These are phyloP conservation scores for Selenia dentaria DNA, from an alignment of 2,888 invertebrate species.

Conservation along the genomic window DNA sequence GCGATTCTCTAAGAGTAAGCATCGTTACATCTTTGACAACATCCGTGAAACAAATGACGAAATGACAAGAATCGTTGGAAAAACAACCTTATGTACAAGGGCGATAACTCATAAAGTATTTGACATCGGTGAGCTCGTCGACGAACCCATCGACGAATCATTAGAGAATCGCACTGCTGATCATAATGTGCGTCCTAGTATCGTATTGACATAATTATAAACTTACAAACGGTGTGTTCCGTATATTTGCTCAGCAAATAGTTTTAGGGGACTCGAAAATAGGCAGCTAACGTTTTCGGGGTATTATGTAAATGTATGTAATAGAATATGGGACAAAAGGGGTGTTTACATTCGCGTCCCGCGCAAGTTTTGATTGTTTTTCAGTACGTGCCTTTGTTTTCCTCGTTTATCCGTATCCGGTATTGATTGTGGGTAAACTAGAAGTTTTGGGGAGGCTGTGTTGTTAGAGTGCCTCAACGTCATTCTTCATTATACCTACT, in stretches of 20 bases:
- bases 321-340: slow-evolving; percentile 32
- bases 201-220: too few species aligned
- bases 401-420: slow-evolving; percentile 7
- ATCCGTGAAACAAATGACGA: too few species aligned
- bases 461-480: not conserved
- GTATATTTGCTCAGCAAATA: slow-evolving; percentile 35
- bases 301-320: slow-evolving; percentile 34
- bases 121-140: too few species aligned
- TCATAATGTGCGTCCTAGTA: too few species aligned
- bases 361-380: slow-evolving; percentile 36
- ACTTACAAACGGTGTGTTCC: too few species aligned
- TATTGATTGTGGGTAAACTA: slow-evolving; percentile 13
- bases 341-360: slow-evolving; percentile 31
- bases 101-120: too few species aligned
- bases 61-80: too few species aligned
- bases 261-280: slow-evolving; percentile 24
- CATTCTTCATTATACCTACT: not conserved
- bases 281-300: slow-evolving; percentile 29
- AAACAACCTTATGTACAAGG: too few species aligned
- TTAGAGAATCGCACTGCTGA: too few species aligned
- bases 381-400: slow-evolving; percentile 31
- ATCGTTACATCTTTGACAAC: too few species aligned
- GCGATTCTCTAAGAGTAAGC: too few species aligned
- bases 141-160: too few species aligned
- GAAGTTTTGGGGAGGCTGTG: slow-evolving; percentile 5